Percentiles rank a stretch among this genome's conserved stretches.
phyloP scores from a whole-genome alignment of 2,797 vertebrate species.

The Botia kubotai region DNA sequence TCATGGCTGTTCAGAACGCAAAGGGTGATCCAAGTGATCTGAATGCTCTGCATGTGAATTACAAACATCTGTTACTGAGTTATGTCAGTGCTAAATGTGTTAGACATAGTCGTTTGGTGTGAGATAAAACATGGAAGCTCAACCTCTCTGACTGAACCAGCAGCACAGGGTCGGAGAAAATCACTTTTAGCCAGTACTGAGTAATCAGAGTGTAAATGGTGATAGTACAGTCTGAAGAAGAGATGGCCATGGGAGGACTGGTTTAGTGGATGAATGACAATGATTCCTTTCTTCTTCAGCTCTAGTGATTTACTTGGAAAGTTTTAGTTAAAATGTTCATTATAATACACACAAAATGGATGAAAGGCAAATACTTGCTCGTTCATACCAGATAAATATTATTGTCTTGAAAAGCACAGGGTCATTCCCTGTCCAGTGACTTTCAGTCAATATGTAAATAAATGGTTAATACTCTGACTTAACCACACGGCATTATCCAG shows the following conservation, averaged over 20 bases:
- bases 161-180: slow-evolving; percentile 31
- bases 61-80: slow-evolving; percentile 78
- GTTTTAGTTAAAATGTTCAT: slow-evolving; percentile 1
- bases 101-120: slow-evolving; percentile 72
- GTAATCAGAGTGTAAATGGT: slow-evolving; percentile 4
- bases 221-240: not conserved
- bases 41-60: slow-evolving; percentile 71
- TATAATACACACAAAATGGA: slow-evolving; percentile 15
- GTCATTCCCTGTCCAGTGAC: too few relatives aligned
- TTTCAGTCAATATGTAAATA: not conserved
- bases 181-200: not conserved
- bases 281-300: slow-evolving; percentile 8
- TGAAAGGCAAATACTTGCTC: not conserved
- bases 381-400: not conserved
- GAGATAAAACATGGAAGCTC: slow-evolving; percentile 73
- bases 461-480: not conserved
- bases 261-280: not conserved
- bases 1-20: slow-evolving; percentile 71
- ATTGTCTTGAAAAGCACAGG: too few relatives aligned
- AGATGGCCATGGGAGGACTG: not conserved
- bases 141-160: slow-evolving; percentile 62
- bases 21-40: slow-evolving; percentile 66
- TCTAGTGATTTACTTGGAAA: not conserved
- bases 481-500: too few relatives aligned
- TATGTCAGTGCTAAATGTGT: slow-evolving; percentile 76